Base-by-base conservation (phyloP, 2,797 vertebrate genomes). In the Sarcophilus harrisii region DNA sequence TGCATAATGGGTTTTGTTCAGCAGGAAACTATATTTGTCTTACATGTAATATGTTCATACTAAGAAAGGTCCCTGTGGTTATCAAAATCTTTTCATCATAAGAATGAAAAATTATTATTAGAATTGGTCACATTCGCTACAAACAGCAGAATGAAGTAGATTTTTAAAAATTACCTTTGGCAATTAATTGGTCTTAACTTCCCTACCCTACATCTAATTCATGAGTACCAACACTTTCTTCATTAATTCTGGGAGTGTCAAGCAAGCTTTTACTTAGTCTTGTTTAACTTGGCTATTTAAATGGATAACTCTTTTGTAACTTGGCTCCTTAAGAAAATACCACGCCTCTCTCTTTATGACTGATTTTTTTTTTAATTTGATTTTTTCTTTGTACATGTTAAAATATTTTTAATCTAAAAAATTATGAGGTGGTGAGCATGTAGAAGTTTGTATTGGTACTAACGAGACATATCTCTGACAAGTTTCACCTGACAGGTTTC, bases 381-480 rank as follows among this genome's bases (percentile, higher is more conserved):
- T 0, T 54, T n/a, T 92, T 93, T 66, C 93, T 92, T 94, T 94
- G 9, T 95, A 66, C 0, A 0, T 59, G 16, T 55, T 93, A 11
- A 91, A 49, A 58, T 60, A 45, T 45, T 28, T 90, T 58, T 93
- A 73, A 94, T 96, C 14, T 90, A 73, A 96, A 90, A 95, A 60
- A 90, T 62, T 91, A 95, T 58, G 94, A 97, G 92, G 58, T 96
- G 30, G 93, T n/a, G 62, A 96, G 66, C 94, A 96, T 93, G 89
- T 95, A 94, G 90, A 96, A 45, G 58, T 94, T 58, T 59, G 1
- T 93, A 8, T 62, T 95, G 58, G 13, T 90, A 87, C 73, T 9
- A 96, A 81, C 29, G 94, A 98, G 96, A 66, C 38, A 52, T 30
- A 96, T 92, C 16, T 97, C 66, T 91, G 93, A 57, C 58, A 87